Evolutionary conservation across 2,797 vertebrate genomes (phyloP).

Genomic region (Fistularia tabacaria): DNA sequence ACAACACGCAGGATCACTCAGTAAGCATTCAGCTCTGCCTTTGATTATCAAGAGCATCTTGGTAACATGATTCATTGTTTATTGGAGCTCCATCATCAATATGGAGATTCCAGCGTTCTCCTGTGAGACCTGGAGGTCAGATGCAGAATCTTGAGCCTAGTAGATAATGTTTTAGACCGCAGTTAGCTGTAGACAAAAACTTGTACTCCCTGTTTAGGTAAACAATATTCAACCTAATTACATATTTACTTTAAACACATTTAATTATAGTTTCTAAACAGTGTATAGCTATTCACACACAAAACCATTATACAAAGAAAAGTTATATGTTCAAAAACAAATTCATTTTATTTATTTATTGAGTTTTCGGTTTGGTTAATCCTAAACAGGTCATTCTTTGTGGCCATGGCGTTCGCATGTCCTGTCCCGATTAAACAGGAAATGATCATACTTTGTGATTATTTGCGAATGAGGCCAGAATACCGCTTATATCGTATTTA

Average conservation of each 20-base stretch:
- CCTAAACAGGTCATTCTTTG: too few species aligned
- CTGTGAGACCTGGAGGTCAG: slow-evolving; percentile 79
- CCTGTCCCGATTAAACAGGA: too few species aligned
- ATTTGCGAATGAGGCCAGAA: too few species aligned
- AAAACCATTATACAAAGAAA: too few species aligned
- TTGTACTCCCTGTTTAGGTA: slow-evolving; percentile 2
- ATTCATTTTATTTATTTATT: too few species aligned
- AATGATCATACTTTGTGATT: too few species aligned
- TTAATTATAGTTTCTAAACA: background rate
- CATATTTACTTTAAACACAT: slow-evolving; percentile 14
- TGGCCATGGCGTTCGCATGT: too few species aligned
- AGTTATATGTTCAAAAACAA: too few species aligned
- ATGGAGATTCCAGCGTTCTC: slow-evolving; percentile 79
- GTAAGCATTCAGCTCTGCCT: slow-evolving; percentile 17
- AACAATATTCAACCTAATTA: slow-evolving; percentile 16
- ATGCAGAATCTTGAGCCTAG: slow-evolving; percentile 81
- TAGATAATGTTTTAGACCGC: slow-evolving; percentile 74
- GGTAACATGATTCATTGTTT: slow-evolving; percentile 76
- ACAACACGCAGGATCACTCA: slow-evolving; percentile 2
- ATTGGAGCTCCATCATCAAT: slow-evolving; percentile 73
- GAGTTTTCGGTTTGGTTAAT: too few species aligned
- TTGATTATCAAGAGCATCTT: slow-evolving; percentile 51
- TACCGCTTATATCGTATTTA: too few species aligned
- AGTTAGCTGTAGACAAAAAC: slow-evolving; percentile 60
- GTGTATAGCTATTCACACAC: too few species aligned